Evolutionary conservation across 2,797 vertebrate species (phyloP).

Genomic region (Falco naumanni): DNA sequence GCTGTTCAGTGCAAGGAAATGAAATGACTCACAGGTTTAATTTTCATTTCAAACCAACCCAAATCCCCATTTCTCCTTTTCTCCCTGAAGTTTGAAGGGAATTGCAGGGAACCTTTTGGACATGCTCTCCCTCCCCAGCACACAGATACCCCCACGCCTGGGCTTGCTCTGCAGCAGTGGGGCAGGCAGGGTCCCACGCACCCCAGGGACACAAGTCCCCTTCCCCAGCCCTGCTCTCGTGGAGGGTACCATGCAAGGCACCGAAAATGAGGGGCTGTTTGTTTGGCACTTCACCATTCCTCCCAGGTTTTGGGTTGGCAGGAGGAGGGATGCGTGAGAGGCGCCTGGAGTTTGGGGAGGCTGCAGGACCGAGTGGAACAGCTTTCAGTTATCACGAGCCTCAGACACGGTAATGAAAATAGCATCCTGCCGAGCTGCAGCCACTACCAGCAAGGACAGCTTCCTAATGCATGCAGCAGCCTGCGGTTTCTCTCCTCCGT

Average conservation of each 20-base stretch:
- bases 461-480: neutral
- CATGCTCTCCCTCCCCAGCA: neutral
- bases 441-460: neutral
- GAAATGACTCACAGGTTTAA: neutral
- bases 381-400: constrained; percentile 9
- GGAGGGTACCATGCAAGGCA: neutral
- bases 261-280: neutral
- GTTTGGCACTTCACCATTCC: rapidly evolving
- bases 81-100: neutral
- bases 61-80: neutral
- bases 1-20: neutral
- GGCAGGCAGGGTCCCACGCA: neutral
- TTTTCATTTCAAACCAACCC: neutral
- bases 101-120: neutral
- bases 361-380: neutral
- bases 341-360: neutral
- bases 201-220: rapidly evolving
- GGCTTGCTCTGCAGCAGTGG: rapidly evolving
- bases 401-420: neutral
- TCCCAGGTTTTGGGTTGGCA: neutral
- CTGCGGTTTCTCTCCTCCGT: neutral
- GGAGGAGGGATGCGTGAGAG: neutral
- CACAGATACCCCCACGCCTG: rapidly evolving
- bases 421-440: neutral
- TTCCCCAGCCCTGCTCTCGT: neutral